Base-by-base conservation (phyloP, 2,888 invertebrate species). In the Phortica magna region DNA sequence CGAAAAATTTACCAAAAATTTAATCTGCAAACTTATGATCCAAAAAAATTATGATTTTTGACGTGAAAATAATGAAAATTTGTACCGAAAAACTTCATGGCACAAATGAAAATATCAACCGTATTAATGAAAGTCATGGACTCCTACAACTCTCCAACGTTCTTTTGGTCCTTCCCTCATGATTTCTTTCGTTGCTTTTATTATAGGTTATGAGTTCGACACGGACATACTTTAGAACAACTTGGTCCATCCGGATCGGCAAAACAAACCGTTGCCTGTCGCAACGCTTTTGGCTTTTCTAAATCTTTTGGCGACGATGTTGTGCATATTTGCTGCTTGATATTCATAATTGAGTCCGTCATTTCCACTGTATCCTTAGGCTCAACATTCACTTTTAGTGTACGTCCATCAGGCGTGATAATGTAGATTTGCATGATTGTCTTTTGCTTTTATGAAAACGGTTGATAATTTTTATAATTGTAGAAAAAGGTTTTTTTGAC, bases 391-490 rank as follows among this genome's bases (percentile, higher is more conserved):
- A 85, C 53, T 57, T 77, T 83, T 1, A 84, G 74, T 7, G 72
- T 77, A 64, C 81, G 80, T 12, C 84, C 87, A 31, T 73, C 76
- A 6, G 83, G 83, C 4, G 83, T 87, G 43, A 85, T 85, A 3
- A 87, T 55, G 0, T 83, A 73, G n/a, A 85, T 78, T 75, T 83
- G 81, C 84, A 87, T 87, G 14, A 39, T 79, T 57, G 0, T 14
- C 39, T 72, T 72, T 72, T 55, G 0, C 55, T 73, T 22, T 55
- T 7, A n/a, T 55, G 14, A 17, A 6, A 17, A n/a, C 7, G 14
- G 55, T 55, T 17, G 14, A 0, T 55, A 17, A 55, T 5, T 17
- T 7, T 55, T 12, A n/a, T n/a, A n/a, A n/a, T n/a, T n/a, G 1
- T 6, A 17, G 17, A 55, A 17, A 2, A 55, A 17, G 3, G 14